Evolutionary conservation across 2,113 vertebrate species (phyloP).

Genomic region (Neofelis nebulosa): DNA sequence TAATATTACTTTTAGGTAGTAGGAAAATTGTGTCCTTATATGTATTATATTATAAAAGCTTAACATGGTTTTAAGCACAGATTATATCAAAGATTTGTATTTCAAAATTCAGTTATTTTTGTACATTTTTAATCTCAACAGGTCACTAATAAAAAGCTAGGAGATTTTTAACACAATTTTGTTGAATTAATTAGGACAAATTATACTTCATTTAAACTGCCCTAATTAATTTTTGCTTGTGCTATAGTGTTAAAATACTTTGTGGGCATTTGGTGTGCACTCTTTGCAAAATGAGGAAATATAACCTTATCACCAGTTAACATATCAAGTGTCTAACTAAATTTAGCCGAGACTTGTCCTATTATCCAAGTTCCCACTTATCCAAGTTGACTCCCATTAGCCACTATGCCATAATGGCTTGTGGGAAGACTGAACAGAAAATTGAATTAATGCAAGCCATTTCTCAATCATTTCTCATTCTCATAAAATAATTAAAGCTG

Average conservation of each 20-base stretch:
- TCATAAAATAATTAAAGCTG: constrained; percentile 94
- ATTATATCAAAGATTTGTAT: accelerated
- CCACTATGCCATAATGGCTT: constrained; percentile 82
- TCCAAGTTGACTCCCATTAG: constrained; percentile 76
- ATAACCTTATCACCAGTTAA: constrained; percentile 54
- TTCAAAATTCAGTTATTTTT: background rate
- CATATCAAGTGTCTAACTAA: constrained; percentile 60
- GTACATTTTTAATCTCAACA: background rate
- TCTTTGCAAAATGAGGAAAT: constrained; percentile 57
- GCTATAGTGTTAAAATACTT: constrained; percentile 45
- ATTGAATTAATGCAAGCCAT: constrained; percentile 93
- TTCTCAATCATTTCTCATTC: constrained; percentile 94
- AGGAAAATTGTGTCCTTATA: background rate
- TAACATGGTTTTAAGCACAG: background rate
- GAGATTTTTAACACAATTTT: constrained; percentile 55
- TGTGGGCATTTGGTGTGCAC: background rate
- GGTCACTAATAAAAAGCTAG: background rate
- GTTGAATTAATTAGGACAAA: constrained; percentile 34
- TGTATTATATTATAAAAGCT: background rate
- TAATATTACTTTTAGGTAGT: background rate
- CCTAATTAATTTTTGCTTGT: constrained; percentile 52
- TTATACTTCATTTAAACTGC: constrained; percentile 22
- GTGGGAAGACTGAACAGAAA: constrained; percentile 91
- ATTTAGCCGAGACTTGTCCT: constrained; percentile 61
- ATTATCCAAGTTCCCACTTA: constrained; percentile 58